These are phyloP conservation scores for Malacoctenus gilli DNA, from an alignment of 2,797 vertebrate species.

Conservation along the genomic window DNA sequence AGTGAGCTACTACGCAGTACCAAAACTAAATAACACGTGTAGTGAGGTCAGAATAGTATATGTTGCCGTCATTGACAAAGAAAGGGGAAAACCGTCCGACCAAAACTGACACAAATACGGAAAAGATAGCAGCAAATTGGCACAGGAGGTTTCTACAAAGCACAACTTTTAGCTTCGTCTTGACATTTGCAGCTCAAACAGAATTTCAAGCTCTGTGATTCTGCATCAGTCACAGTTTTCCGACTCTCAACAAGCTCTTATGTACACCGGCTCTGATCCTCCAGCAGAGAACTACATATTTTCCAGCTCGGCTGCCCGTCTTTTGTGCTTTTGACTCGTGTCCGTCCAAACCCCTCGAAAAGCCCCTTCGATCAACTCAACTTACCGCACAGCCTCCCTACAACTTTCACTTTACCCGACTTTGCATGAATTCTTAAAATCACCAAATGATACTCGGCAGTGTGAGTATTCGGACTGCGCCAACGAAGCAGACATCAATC, in stretches of 20 bases:
- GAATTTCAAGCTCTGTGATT: not conserved
- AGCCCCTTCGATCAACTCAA: not conserved
- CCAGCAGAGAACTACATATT: not conserved
- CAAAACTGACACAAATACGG: not conserved
- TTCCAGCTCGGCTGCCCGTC: not conserved
- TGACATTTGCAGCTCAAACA: not conserved
- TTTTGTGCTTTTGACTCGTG: not conserved
- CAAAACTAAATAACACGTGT: too few relatives aligned
- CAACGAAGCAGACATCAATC: slow-evolving; percentile 13
- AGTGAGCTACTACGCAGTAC: too few relatives aligned
- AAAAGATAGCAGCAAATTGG: too few relatives aligned
- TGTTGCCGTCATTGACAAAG: not conserved
- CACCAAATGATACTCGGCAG: not conserved
- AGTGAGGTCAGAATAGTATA: too few relatives aligned
- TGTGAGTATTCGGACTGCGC: not conserved
- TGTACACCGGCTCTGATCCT: not conserved
- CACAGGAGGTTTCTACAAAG: not conserved
- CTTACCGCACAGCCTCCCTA: too few relatives aligned
- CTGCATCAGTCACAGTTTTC: slow-evolving; percentile 1
- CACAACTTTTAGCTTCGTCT: not conserved
- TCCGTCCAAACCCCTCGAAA: not conserved
- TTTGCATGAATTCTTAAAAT: slow-evolving; percentile 1
- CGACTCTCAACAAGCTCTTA: not conserved
- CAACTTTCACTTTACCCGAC: not conserved
- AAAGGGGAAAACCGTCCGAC: not conserved